Evolutionary conservation across 2,113 vertebrate genomes (phyloP).

Genomic region (Cryptomyrus ogoouensis): DNA sequence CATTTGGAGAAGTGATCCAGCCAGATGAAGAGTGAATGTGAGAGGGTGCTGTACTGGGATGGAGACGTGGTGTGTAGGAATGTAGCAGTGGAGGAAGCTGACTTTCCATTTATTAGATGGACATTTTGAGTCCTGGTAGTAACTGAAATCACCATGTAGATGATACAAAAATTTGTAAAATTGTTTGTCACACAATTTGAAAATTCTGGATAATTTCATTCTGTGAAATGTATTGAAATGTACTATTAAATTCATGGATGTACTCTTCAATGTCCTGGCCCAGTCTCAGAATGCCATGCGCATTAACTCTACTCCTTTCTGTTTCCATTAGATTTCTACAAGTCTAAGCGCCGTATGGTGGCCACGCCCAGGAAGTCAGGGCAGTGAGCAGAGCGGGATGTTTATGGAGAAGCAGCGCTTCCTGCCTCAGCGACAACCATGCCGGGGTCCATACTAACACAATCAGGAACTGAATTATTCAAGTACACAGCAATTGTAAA

Average conservation of each 20-base stretch:
- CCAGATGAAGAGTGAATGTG: not conserved
- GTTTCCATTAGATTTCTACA: constrained; percentile 76
- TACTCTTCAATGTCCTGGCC: not conserved
- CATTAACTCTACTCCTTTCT: not conserved
- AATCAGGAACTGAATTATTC: not conserved
- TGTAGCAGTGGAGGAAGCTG: not conserved
- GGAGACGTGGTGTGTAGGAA: not conserved
- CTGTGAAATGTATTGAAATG: not conserved
- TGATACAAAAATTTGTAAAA: not conserved
- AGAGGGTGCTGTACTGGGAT: not conserved
- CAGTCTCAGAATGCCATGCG: not conserved
- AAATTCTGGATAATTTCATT: not conserved
- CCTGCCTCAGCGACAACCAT: not conserved
- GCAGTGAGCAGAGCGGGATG: constrained; percentile 49
- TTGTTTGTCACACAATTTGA: not conserved
- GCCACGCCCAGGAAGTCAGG: constrained; percentile 60
- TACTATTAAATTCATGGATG: not conserved
- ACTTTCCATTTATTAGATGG: not conserved
- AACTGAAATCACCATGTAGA: not conserved
- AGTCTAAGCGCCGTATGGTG: constrained; percentile 65
- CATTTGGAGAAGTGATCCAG: not conserved
- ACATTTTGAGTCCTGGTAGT: not conserved
- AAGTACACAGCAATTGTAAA: not conserved
- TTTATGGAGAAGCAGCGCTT: not conserved
- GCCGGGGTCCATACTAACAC: not conserved